Base-by-base conservation (phyloP, 2,113 vertebrate genomes). In the Campylomormyrus numenius region DNA sequence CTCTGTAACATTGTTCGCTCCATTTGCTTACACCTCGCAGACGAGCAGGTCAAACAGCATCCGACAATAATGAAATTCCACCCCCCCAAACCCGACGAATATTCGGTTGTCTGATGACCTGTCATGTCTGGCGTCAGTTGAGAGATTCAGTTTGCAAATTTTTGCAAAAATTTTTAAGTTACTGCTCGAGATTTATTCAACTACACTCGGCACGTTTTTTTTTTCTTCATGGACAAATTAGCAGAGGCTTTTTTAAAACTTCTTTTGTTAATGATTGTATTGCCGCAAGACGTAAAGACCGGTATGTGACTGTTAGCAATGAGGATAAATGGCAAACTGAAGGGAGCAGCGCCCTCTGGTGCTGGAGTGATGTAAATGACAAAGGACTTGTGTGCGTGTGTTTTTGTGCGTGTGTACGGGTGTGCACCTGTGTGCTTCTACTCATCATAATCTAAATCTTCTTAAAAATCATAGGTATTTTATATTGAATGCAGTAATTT, bases 401-500 rank as follows among this genome's bases (percentile, higher is more conserved):
- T 58, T 45, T 52, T 89, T 91, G 89, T 27, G 88, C 58, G 84
- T 87, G 93, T 92, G 94, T 93, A 92, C 93, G 92, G 88, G 90
- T 91, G 89, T 91, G 91, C 89, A 91, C 74, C 89, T 89, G 89
- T 89, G 91, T 91, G 92, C 92, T 31, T 90, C 93, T 93, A 92
- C 90, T 93, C 92, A 50, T 90, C 58, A 89, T 8, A 92, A 92
- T 92, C 92, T 88, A 88, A 92, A 87, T 91, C 87, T 89, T 93
- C 91, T 91, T 92, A 85, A 92, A 92, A 92, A 93, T 91, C 93
- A 91, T 93, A 94, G 93, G 93, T 95, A 93, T 95, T 95, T 96
- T 95, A 94, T 96, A 94, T 94, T 96, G 95, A 96, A 96, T 96
- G 96, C 96, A 96, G 96, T 96, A 96, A 95, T 93, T 95, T 95